These are phyloP conservation scores for Blastobasis adustella DNA, from an alignment of 2,888 invertebrate species.

Conservation along the genomic window DNA sequence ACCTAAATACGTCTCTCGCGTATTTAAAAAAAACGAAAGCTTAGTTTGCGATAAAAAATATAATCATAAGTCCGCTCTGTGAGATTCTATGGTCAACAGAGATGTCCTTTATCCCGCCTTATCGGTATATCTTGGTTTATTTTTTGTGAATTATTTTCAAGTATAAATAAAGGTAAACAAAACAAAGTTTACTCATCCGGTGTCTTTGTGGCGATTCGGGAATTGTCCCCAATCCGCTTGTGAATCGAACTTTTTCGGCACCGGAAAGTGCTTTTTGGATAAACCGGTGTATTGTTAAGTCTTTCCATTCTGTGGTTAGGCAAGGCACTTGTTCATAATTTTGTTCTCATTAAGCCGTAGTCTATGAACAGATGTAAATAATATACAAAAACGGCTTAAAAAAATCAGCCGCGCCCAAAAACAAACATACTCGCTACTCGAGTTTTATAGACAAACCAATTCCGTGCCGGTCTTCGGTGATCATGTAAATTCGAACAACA, in stretches of 20 bases:
- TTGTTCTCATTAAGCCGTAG: no score
- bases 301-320: no score
- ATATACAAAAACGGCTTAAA: no score
- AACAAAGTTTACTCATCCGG: slow-evolving; percentile 49
- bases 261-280: no score
- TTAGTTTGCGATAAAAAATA: no score
- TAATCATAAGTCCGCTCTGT: not conserved
- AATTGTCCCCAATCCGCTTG: not conserved
- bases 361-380: no score
- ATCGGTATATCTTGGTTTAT: slow-evolving; percentile 34
- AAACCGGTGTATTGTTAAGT: no score
- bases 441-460: slow-evolving; percentile 18
- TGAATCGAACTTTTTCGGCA: no score
- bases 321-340: no score
- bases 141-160: slow-evolving; percentile 46
- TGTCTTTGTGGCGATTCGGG: slow-evolving; percentile 28
- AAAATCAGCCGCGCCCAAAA: slow-evolving; percentile 13
- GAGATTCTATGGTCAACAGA: slow-evolving; percentile 14
- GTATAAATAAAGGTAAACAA: slow-evolving; percentile 55
- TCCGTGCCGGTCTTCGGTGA: slow-evolving; percentile 17
- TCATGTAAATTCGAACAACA: slow-evolving; percentile 31
- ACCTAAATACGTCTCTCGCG: no score
- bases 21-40: no score
- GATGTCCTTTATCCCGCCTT: slow-evolving; percentile 23
- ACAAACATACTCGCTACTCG: slow-evolving; percentile 7